Evolutionary conservation across 1,140 invertebrate genomes (phyloP), one percentile per base, ranked within the genome.

Genomic region (Colletes latitarsis): DNA sequence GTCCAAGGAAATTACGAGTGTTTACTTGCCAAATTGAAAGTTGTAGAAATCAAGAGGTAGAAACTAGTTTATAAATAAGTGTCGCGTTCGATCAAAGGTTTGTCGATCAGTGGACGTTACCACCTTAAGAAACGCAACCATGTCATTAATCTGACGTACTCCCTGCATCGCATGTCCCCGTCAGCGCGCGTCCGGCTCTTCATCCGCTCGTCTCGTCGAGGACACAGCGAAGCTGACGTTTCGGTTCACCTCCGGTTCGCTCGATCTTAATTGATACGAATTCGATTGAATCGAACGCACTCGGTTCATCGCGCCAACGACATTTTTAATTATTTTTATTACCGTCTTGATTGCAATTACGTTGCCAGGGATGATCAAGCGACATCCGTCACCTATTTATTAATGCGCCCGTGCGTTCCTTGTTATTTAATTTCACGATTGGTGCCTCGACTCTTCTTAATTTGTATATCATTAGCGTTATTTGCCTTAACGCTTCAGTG

Each of bases 401-500:
- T 41, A 70, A 77, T 39, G 30, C 19, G 15, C 8, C 5, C n/a
- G 4, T 30, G 60, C 30, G 1, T 41, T 43, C 21, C 21, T 78
- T 71, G 69, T 72, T 62, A 46, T 78, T 46, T 72, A 43, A 43
- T 78, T 55, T 64, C 58, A 15, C 43, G 5, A 12, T 6, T 6
- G 0, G 1, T 43, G 57, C 41, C 17, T 14, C 15, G n/a, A 46
- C 10, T 14, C 41, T 21, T 69, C 77, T 79, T 79, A 73, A 79
- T 79, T 79, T 79, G 70, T 15, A 15, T 79, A 64, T 79, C 77
- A 73, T 79, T 79, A 79, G 52, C 60, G 46, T 21, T 2, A 15
- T 19, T 10, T 49, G 52, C 19, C 77, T 79, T 79, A 55, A 79
- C 77, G 69, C 58, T 64, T 73, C 39, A 53, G 14, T 73, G 55